A percentile compares a stretch with the other conserved stretches of the same genome.
Evolutionary conservation across 2,797 vertebrate genomes (phyloP).

Genomic region (Smutsia gigantea): DNA sequence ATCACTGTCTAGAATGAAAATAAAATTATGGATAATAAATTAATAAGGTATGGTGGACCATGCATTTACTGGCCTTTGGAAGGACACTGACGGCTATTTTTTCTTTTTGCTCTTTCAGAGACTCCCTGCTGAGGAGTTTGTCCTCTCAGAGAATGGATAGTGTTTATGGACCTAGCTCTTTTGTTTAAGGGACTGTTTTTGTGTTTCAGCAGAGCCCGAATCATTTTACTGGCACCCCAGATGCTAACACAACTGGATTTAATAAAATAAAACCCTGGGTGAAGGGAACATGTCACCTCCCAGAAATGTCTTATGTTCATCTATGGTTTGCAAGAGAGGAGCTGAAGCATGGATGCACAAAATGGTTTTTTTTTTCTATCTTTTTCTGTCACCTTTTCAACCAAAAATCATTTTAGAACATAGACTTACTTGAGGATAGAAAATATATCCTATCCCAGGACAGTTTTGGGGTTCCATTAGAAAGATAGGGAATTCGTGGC

Average conservation of each 20-base stretch:
- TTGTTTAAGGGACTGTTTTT: background rate
- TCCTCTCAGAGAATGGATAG: background rate
- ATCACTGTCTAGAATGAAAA: background rate
- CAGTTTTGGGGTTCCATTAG: background rate
- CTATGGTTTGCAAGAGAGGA: background rate
- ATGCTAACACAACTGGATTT: background rate
- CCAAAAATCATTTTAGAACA: background rate
- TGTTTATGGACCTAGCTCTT: background rate
- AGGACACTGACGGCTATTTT: background rate
- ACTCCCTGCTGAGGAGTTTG: background rate
- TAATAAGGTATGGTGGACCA: background rate
- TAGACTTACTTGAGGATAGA: background rate
- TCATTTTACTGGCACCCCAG: background rate
- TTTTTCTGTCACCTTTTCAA: background rate
- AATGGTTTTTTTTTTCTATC: background rate
- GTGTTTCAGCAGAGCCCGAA: background rate
- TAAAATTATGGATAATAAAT: background rate
- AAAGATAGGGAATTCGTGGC: background rate
- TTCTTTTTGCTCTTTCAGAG: background rate
- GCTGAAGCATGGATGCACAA: background rate
- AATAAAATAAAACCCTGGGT: background rate
- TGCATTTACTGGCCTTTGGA: background rate
- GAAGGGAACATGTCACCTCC: background rate
- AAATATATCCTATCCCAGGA: background rate
- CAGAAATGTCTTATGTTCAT: background rate